Percentiles rank a stretch among this genome's conserved stretches.
These are phyloP conservation scores for Drosophila vallismaia DNA, from an alignment of 2,888 invertebrate genomes.

Conservation along the genomic window DNA sequence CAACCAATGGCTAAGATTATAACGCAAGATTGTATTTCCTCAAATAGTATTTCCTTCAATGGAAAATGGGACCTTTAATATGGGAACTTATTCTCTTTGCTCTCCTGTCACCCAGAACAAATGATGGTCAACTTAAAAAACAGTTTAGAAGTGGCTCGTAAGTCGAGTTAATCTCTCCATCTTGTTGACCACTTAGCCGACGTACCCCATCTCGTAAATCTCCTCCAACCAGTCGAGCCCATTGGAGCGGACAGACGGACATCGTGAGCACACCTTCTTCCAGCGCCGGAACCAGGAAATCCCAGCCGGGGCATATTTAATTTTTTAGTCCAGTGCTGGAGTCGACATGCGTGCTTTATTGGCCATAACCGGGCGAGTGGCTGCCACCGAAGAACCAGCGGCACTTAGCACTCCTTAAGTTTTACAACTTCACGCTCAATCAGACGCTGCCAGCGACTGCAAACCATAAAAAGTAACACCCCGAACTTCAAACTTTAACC, in stretches of 20 bases:
- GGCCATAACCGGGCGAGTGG: slow-evolving; percentile 59
- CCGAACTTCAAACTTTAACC: slow-evolving; percentile 66
- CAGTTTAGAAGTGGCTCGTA: slow-evolving; percentile 29
- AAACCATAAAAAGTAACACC: slow-evolving; percentile 50
- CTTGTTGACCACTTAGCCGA: slow-evolving; percentile 25
- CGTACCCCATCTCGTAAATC: slow-evolving; percentile 42
- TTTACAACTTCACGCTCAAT: slow-evolving; percentile 79
- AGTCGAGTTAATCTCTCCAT: slow-evolving; percentile 49
- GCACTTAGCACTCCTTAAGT: slow-evolving; percentile 80
- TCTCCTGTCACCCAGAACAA: slow-evolving; percentile 7
- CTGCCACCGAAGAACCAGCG: slow-evolving; percentile 4
- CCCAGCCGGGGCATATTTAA: slow-evolving; percentile 53
- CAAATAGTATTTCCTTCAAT: neutral
- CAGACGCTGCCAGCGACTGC: slow-evolving; percentile 41
- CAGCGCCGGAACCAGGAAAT: slow-evolving; percentile 3
- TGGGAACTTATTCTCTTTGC: neutral
- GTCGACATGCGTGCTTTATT: slow-evolving; percentile 58
- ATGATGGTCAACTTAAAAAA: slow-evolving; percentile 21
- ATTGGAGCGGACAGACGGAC: slow-evolving; percentile 13
- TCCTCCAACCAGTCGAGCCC: slow-evolving; percentile 5
- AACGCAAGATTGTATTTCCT: neutral
- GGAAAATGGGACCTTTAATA: neutral
- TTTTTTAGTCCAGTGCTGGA: slow-evolving; percentile 18
- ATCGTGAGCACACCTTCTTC: slow-evolving; percentile 34
- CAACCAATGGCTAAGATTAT: neutral